phyloP scores from a whole-genome alignment of 2,888 invertebrate genomes.

The Andrena chrysosceles region DNA sequence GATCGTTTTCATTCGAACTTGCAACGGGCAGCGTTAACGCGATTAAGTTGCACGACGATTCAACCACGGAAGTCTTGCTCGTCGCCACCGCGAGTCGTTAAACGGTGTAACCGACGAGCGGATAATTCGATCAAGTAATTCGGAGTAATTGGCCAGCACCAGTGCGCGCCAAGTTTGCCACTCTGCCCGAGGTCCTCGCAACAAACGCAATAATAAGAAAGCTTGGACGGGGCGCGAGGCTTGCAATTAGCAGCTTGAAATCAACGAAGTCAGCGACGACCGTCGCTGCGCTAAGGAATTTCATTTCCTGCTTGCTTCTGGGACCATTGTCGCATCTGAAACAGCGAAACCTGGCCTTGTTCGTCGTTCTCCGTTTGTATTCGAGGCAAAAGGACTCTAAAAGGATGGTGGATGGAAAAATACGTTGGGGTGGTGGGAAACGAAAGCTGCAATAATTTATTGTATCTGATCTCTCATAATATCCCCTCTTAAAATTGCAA shows the following conservation, averaged over 20 bases:
- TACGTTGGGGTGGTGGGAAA: background rate
- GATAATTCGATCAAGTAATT: slow-evolving; percentile 71
- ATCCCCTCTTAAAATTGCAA: background rate
- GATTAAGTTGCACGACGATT: slow-evolving; percentile 39
- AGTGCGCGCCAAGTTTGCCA: slow-evolving; percentile 56
- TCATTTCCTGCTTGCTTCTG: slow-evolving; percentile 23
- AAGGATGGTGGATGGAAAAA: background rate
- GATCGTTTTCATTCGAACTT: slow-evolving; percentile 10
- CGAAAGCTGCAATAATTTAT: too few species aligned
- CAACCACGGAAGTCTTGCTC: slow-evolving; percentile 13
- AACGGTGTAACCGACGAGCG: slow-evolving; percentile 53
- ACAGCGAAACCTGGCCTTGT: background rate
- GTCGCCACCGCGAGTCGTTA: slow-evolving; percentile 36
- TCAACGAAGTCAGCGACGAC: slow-evolving; percentile 28
- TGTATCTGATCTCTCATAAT: too few species aligned
- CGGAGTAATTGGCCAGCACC: slow-evolving; percentile 60
- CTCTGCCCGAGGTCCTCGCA: background rate
- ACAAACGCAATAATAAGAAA: slow-evolving; percentile 62
- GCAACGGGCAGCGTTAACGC: background rate
- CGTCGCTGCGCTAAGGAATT: slow-evolving; percentile 32
- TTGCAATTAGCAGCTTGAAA: slow-evolving; percentile 50
- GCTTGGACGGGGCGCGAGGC: slow-evolving; percentile 12
- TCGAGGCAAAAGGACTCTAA: background rate
- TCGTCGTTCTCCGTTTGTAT: background rate
- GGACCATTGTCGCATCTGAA: background rate